A percentile compares a stretch with the other conserved stretches of the same genome.
phyloP scores from a whole-genome alignment of 2,888 invertebrate genomes.

The Chaitophorus viminalis region DNA sequence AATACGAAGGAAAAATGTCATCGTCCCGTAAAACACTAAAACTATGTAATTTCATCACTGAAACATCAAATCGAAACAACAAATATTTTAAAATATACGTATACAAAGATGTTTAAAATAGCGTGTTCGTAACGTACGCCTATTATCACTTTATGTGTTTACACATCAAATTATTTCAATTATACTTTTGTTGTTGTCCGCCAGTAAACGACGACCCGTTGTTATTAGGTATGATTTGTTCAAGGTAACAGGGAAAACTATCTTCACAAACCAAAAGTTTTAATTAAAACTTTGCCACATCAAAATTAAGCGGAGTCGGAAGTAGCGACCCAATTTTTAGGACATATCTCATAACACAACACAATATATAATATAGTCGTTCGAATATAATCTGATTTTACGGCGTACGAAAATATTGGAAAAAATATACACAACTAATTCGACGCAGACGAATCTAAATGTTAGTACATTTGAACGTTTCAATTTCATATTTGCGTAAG shows the following conservation, averaged over 20 bases:
- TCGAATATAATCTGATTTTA: too few species aligned
- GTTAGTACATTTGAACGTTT: background rate
- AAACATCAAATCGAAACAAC: too few species aligned
- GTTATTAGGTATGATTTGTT: conserved; percentile 38
- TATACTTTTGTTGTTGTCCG: background rate
- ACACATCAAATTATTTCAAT: conserved; percentile 5
- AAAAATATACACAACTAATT: background rate
- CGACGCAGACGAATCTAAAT: background rate
- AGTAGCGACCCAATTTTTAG: background rate
- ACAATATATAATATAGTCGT: too few species aligned
- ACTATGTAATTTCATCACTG: too few species aligned
- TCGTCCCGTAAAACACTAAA: too few species aligned
- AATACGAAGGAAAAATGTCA: too few species aligned
- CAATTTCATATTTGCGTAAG: background rate
- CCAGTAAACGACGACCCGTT: background rate
- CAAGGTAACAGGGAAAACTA: conserved; percentile 1
- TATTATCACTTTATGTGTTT: background rate
- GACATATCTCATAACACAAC: background rate
- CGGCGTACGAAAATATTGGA: background rate
- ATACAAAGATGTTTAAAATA: background rate
- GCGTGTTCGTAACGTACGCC: background rate
- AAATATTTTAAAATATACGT: too few species aligned
- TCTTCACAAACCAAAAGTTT: conserved; percentile 18
- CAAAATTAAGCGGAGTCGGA: background rate
- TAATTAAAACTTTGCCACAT: conserved; percentile 45